A percentile compares a stretch with the other conserved stretches of the same genome.
phyloP scores from a whole-genome alignment of 1,140 invertebrate genomes.

The Triops cancriformis region DNA sequence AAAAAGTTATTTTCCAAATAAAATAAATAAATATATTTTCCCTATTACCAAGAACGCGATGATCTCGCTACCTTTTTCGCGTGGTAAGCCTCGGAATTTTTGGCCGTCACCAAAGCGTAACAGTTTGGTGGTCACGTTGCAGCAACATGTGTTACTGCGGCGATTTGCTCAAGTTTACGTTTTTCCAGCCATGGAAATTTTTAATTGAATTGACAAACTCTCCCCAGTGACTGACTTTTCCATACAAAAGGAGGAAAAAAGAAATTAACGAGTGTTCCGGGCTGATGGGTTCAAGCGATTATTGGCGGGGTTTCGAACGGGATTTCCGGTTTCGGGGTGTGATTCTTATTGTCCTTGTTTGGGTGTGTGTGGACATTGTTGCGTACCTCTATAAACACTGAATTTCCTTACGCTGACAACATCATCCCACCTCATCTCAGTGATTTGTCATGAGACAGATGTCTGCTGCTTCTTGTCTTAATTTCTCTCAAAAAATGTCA shows the following conservation, averaged over 20 bases:
- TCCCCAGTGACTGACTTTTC: background rate
- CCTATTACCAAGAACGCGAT: too few relatives aligned
- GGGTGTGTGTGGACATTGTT: background rate
- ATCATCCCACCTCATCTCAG: too few relatives aligned
- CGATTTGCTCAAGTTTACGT: background rate
- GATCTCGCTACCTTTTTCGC: too few relatives aligned
- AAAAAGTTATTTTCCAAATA: too few relatives aligned
- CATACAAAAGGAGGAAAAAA: background rate
- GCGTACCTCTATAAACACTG: too few relatives aligned
- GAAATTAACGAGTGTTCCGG: background rate
- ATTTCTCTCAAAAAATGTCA: too few relatives aligned
- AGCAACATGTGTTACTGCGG: background rate
- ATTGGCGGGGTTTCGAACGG: background rate
- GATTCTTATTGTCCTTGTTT: background rate
- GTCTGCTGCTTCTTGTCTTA: too few relatives aligned
- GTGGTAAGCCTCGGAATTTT: too few relatives aligned
- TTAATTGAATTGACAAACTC: constrained; percentile 9
- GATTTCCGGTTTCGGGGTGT: constrained; percentile 4
- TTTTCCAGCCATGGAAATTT: background rate
- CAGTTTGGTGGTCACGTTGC: background rate
- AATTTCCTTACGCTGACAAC: too few relatives aligned
- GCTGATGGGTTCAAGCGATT: background rate
- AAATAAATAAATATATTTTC: too few relatives aligned
- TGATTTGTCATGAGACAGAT: too few relatives aligned
- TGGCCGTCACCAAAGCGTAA: background rate